These are phyloP conservation scores for Lasioglossum leucozonium DNA, from an alignment of 2,888 invertebrate genomes.

Conservation along the genomic window DNA sequence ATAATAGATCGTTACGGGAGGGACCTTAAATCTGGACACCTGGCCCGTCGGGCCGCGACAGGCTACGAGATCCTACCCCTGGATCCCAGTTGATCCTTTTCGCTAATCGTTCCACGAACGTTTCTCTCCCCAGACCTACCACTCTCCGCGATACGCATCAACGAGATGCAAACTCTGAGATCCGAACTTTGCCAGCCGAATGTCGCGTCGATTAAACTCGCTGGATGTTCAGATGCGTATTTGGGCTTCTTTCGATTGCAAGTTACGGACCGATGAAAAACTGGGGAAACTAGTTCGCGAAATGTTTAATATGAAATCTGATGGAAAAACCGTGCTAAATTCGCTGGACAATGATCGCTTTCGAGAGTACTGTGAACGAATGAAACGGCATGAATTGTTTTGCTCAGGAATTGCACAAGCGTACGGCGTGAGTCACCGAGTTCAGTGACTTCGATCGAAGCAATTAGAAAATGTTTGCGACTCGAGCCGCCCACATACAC, in stretches of 20 bases:
- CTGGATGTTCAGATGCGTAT: too few species aligned
- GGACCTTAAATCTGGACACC: conserved; percentile 63
- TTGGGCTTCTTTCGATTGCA: background rate
- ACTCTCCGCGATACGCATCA: conserved; percentile 1
- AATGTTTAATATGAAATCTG: background rate
- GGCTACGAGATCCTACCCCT: conserved; percentile 19
- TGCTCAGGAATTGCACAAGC: background rate
- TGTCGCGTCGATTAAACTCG: background rate
- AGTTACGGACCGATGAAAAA: background rate
- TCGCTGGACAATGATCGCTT: background rate
- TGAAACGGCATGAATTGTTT: background rate
- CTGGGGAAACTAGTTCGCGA: background rate
- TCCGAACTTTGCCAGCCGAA: conserved; percentile 12
- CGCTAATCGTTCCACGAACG: conserved; percentile 6
- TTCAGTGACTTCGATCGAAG: conserved; percentile 44
- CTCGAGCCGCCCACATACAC: conserved; percentile 16
- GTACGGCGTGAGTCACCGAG: background rate
- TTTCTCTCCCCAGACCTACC: background rate
- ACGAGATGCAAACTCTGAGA: conserved; percentile 27
- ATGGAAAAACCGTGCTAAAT: background rate
- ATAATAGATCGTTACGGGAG: conserved; percentile 65
- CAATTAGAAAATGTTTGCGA: conserved; percentile 15
- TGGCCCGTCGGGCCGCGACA: conserved; percentile 39
- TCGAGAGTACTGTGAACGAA: background rate
- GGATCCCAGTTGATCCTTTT: conserved; percentile 28